These are phyloP conservation scores for Epinephelus moara DNA, from an alignment of 2,113 vertebrate species.

Conservation along the genomic window DNA sequence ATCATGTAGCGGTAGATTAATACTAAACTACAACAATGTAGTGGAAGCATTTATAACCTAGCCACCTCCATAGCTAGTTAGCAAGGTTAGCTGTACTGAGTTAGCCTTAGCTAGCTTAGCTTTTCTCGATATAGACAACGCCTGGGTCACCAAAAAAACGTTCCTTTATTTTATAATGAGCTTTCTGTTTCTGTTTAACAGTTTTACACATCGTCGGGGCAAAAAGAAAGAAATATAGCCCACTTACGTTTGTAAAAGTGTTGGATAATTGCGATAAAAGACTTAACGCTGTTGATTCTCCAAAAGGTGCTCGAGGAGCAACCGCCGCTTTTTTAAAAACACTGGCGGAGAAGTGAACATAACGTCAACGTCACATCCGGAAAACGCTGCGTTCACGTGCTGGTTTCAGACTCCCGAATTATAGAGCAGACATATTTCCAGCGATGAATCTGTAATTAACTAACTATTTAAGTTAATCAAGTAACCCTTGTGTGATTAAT, in stretches of 20 bases:
- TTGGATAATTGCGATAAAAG: not conserved
- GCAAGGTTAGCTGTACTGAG: not conserved
- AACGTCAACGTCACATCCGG: slow-evolving; percentile 51
- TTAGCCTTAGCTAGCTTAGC: slow-evolving; percentile 32
- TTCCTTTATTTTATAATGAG: too few relatives aligned
- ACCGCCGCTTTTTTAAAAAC: slow-evolving; percentile 82
- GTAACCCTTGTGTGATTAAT: not conserved
- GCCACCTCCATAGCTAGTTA: not conserved
- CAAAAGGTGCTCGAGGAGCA: not conserved
- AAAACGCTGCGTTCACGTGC: not conserved
- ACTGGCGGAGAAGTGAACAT: slow-evolving; percentile 24
- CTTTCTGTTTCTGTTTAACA: not conserved
- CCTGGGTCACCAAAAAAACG: not conserved
- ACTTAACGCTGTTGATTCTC: fast-evolving
- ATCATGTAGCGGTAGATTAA: not conserved
- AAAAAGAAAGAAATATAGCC: fast-evolving
- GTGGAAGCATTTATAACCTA: not conserved
- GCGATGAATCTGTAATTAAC: too few relatives aligned
- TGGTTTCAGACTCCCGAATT: not conserved
- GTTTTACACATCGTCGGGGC: fast-evolving
- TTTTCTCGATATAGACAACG: not conserved
- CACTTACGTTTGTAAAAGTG: slow-evolving; percentile 30
- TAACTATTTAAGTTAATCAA: too few relatives aligned
- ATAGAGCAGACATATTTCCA: too few relatives aligned
- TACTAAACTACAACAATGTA: not conserved